Evolutionary conservation across 2,797 vertebrate genomes (phyloP).

Genomic region (Protonibea diacanthus): DNA sequence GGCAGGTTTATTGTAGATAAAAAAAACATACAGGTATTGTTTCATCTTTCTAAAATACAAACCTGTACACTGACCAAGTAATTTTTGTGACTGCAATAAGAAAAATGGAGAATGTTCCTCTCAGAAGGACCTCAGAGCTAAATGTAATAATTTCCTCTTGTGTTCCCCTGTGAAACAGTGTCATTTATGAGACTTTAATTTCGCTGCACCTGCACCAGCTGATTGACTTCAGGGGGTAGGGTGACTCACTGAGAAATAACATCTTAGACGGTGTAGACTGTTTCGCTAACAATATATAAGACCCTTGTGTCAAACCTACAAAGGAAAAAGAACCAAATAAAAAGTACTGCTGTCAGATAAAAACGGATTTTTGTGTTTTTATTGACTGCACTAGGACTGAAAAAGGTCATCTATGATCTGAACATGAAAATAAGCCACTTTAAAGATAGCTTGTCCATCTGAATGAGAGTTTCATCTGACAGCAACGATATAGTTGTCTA

Average conservation of each 20-base stretch:
- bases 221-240: conserved; percentile 41
- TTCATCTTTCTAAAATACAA: conserved; percentile 18
- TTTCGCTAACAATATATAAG: conserved; percentile 27
- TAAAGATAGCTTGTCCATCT: conserved; percentile 1
- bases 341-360: conserved; percentile 8
- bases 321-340: conserved; percentile 31
- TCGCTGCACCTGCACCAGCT: conserved; percentile 32
- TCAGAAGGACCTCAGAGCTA: conserved; percentile 34
- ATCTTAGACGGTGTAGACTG: conserved; percentile 1
- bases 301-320: conserved; percentile 23
- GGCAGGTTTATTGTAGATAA: conserved; percentile 19
- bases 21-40: not conserved
- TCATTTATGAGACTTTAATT: conserved; percentile 51
- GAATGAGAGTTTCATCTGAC: conserved; percentile 22
- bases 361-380: conserved; percentile 9
- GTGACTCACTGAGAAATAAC: conserved; percentile 42
- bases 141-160: conserved; percentile 49
- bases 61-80: conserved; percentile 8
- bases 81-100: conserved; percentile 4
- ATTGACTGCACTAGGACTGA: conserved; percentile 1
- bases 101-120: conserved; percentile 33
- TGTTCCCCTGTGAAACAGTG: conserved; percentile 36
- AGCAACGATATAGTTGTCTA: conserved; percentile 16
- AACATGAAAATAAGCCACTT: conserved; percentile 2
- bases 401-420: conserved; percentile 38